Evolutionary conservation across 2,113 vertebrate genomes (phyloP), one percentile per base, ranked within the genome.

Genomic region (Nyctereutes procyonoides): DNA sequence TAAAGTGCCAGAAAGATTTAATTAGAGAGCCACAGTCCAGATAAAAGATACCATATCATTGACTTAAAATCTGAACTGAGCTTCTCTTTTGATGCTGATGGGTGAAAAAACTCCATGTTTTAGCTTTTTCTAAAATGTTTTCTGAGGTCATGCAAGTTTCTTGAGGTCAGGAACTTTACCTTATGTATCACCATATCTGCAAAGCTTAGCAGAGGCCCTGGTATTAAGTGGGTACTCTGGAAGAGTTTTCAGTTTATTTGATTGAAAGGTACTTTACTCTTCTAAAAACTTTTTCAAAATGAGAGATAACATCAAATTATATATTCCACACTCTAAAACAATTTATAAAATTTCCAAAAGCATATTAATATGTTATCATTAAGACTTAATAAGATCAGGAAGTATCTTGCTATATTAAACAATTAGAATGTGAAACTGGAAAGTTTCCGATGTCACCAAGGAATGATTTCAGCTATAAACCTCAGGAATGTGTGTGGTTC

Each of bases 1-100:
- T 93, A 96, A 97, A 97, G 51, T 5, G 6, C 28, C 32, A 96
- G 93, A 82, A 95, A 94, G 62, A 96, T 96, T 94, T 97, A 96
- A 96, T 96, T 92, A 95, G 71, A 84, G 26, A 88, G 35, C 79
- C 38, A 3, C 35, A 82, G 32, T 90, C 53, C 51, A 88, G 95
- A 98, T 88, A 82, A 96, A 97, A 97, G 71, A 88, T 88, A 91
- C 12, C 12, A 16, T 94, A 95, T 80, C 81, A 94, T 87, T 89
- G 94, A 96, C 55, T 88, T 97, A 88, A 90, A 81, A 90, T 96
- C 84, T 94, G 53, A 77, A 92, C 53, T 87, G 20, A 88, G 89
- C 28, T 92, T 96, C 22, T 94, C 48, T 87, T 90, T 88, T 80
- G 30, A 56, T 95, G 74, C 24, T 80, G 51, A 96, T 3, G 4